phyloP scores from a whole-genome alignment of 2,888 invertebrate species.

The Melangyna quadrimaculata region DNA sequence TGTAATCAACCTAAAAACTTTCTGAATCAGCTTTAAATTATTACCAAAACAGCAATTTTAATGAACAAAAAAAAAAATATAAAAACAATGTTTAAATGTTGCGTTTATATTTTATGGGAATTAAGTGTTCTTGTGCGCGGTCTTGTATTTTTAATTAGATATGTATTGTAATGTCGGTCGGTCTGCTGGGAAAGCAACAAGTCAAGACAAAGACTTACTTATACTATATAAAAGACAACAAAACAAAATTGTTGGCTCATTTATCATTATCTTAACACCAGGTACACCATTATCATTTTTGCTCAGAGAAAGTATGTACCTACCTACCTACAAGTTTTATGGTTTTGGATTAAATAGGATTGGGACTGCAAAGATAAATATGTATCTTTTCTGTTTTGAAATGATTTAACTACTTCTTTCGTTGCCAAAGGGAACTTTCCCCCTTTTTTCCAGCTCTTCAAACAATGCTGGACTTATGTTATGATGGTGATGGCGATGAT shows the following conservation, averaged over 20 bases:
- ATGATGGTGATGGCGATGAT: background rate
- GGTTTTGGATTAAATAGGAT: slow-evolving; percentile 25
- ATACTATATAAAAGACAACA: background rate
- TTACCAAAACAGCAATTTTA: background rate
- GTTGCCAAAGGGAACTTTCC: background rate
- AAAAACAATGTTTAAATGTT: background rate
- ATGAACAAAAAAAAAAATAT: background rate
- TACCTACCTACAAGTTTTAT: slow-evolving; percentile 23
- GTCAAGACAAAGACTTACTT: slow-evolving; percentile 16
- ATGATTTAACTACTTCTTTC: background rate
- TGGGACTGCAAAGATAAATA: background rate
- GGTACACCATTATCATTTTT: slow-evolving; percentile 8
- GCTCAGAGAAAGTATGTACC: slow-evolving; percentile 17
- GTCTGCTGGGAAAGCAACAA: slow-evolving; percentile 48
- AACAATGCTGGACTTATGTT: slow-evolving; percentile 28
- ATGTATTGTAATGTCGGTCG: background rate
- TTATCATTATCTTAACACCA: slow-evolving; percentile 33
- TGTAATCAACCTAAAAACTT: background rate
- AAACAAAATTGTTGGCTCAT: slow-evolving; percentile 31
- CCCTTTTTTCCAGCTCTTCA: background rate
- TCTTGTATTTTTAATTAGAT: slow-evolving; percentile 13
- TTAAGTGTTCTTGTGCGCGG: background rate
- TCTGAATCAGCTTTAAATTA: background rate
- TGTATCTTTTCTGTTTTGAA: background rate
- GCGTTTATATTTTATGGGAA: slow-evolving; percentile 7